These are phyloP conservation scores for Sinonovacula constricta DNA, from an alignment of 1,140 invertebrate genomes.

Conservation along the genomic window DNA sequence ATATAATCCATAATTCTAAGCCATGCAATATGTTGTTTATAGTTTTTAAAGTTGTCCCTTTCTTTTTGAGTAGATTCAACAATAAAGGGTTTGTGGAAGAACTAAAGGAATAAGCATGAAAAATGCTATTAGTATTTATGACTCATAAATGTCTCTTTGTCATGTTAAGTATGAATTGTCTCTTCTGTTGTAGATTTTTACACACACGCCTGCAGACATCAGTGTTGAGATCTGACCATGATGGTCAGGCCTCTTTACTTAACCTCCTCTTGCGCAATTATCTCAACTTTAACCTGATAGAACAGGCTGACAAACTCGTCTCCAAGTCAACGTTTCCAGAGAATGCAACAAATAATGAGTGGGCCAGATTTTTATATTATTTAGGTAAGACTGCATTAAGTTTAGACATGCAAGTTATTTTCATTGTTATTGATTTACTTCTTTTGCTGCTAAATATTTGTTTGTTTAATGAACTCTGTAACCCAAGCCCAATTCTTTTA, in stretches of 20 bases:
- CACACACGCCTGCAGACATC: constrained; percentile 95
- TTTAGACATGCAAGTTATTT: not conserved
- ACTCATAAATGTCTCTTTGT: no score
- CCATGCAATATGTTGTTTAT: no score
- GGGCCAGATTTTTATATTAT: constrained; percentile 98
- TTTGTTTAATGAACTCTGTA: no score
- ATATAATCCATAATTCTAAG: no score
- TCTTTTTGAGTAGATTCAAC: no score
- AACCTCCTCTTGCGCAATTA: constrained; percentile 98
- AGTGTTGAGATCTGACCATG: constrained; percentile 96
- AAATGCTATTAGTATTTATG: no score
- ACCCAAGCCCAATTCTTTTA: no score
- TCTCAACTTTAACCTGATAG: constrained; percentile 96
- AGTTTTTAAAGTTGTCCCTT: no score
- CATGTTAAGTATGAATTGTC: no score
- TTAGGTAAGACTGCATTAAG: constrained; percentile 79
- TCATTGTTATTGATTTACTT: not conserved
- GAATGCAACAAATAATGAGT: constrained; percentile 97
- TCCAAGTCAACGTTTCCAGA: constrained; percentile 98
- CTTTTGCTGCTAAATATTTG: no score
- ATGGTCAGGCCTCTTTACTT: constrained; percentile 97
- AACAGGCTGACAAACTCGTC: constrained; percentile 93
- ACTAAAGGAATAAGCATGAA: no score
- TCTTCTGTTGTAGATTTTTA: constrained; percentile 86
- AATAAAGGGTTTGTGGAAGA: no score